Evolutionary conservation across 2,888 invertebrate genomes (phyloP), one percentile per base, ranked within the genome.

Genomic region (Papilio demoleus): DNA sequence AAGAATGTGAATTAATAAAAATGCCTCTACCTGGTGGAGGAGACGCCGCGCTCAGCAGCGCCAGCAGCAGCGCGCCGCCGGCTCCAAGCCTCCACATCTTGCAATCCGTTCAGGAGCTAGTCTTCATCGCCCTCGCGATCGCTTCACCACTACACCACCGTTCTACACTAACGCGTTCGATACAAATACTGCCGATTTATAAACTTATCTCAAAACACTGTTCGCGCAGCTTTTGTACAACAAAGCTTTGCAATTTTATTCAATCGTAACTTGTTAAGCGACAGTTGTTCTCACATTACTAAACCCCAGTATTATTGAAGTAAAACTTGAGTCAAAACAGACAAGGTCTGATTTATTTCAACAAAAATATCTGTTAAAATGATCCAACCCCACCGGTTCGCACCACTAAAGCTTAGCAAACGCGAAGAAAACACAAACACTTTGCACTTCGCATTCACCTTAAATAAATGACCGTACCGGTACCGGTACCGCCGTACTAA

Each of bases 41-140:
- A 8, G 50, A 31, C n/a, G 68, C 70, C 36, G 66, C 58, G 45
- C 65, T 66, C 59, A 67, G 63, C 36, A 69, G 50, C 24, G 69
- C 65, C 62, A 72, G 65, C 67, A 72, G 40, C 63, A 69, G 50
- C 31, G 53, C 56, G 22, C 60, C 60, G 38, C 64, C 47, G n/a
- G 60, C 40, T 4, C 38, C 14, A 12, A 12, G 12, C 24, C 24
- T 58, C 50, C 40, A 27, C 71, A 71, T 67, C 59, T 22, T 58
- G 58, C 0, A 19, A 14, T 31, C 6, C 31, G 5, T 27, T 47
- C 61, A 58, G 24, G 38, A 36, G 50, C 38, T 19, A 31, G n/a
- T 34, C 12, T 34, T 59, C 64, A 59, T 64, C 40, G 31, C 14
- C 14, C 14, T 4, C 19, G 5, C 36, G n/a, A 47, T n/a, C 38